Conservation (phyloP, 2,113 vertebrate species). For the Leptodactylus fuscus region DNA sequence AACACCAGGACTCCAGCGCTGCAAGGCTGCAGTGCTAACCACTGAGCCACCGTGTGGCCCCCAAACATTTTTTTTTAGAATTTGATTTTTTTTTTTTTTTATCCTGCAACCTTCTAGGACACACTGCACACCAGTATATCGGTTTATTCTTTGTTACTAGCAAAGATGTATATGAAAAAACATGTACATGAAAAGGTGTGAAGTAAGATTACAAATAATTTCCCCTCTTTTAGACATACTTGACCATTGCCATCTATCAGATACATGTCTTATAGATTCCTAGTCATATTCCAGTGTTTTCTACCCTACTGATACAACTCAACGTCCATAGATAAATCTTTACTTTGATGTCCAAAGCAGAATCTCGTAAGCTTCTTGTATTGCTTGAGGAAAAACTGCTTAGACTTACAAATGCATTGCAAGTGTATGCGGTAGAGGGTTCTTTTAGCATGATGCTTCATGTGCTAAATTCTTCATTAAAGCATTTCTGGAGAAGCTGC, state of each 20-base stretch:
- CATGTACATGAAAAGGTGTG: background rate
- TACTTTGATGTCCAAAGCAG: slow-evolving; percentile 19
- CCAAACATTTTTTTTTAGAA: no score
- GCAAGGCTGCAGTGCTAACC: no score
- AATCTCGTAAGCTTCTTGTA: slow-evolving; percentile 24
- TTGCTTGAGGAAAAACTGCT: slow-evolving; percentile 30
- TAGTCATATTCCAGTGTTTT: slow-evolving; percentile 25
- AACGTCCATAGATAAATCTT: slow-evolving; percentile 23
- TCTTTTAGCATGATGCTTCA: background rate
- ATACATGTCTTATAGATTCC: background rate
- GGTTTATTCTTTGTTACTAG: background rate
- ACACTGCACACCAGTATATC: no score
- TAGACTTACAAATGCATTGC: slow-evolving; percentile 30
- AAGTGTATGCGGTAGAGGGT: background rate
- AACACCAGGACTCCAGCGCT: no score
- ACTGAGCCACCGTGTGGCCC: no score
- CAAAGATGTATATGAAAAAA: background rate
- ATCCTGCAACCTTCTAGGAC: no score
- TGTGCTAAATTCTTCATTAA: background rate
- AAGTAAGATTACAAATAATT: background rate
- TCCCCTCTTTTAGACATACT: background rate
- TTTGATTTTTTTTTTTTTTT: no score
- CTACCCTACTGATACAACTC: background rate
- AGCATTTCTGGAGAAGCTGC: background rate
- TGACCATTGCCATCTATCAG: background rate